Evolutionary conservation across 2,113 vertebrate genomes (phyloP).

Genomic region (Agelaius phoeniceus): DNA sequence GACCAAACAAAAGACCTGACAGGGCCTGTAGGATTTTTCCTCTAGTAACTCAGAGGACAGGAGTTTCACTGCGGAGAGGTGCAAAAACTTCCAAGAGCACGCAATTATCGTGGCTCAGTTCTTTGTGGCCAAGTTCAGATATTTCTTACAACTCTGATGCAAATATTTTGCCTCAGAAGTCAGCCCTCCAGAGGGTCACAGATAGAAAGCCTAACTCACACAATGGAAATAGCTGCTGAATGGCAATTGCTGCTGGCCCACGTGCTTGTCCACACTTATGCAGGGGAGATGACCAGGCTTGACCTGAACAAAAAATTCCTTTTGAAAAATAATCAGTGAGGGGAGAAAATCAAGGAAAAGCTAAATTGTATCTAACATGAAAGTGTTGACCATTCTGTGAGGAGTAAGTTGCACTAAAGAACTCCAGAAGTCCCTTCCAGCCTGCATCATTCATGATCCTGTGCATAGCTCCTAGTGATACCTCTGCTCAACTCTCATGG

Average conservation of each 20-base stretch:
- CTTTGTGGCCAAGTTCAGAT: not conserved
- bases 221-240: not conserved
- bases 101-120: not conserved
- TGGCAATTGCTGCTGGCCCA: not conserved
- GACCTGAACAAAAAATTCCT: not conserved
- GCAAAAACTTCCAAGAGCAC: not conserved
- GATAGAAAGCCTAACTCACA: not conserved
- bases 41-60: not conserved
- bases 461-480: not conserved
- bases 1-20: not conserved
- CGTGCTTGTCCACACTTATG: fast-evolving
- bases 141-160: not conserved
- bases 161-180: not conserved
- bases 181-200: not conserved
- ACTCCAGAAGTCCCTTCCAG: not conserved
- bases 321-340: not conserved
- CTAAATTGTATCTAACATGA: not conserved
- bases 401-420: not conserved
- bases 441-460: not conserved
- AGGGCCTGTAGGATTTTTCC: not conserved
- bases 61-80: not conserved
- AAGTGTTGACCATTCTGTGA: not conserved
- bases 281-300: not conserved
- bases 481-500: not conserved
- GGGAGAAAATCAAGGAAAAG: not conserved